phyloP scores from a whole-genome alignment of 2,888 invertebrate genomes.

The Ellobium chinense region DNA sequence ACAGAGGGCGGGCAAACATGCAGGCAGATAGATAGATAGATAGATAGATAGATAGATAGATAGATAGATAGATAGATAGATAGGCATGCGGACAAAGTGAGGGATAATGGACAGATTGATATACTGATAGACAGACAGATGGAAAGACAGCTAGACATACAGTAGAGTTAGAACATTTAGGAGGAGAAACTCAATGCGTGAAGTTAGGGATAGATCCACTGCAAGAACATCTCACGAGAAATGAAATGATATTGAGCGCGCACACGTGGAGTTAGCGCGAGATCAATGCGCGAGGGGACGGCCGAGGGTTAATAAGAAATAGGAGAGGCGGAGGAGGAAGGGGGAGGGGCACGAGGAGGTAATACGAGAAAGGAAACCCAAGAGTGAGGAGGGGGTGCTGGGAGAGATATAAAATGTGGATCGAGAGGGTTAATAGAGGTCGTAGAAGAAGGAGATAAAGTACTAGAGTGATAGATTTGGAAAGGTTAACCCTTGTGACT shows the following conservation, averaged over 20 bases:
- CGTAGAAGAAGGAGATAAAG: no score
- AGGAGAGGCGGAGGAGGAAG: neutral
- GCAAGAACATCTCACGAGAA: neutral
- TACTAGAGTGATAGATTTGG: no score
- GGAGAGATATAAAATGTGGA: no score
- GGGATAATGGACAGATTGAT: neutral
- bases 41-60: neutral
- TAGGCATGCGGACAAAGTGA: neutral
- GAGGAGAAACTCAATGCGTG: neutral
- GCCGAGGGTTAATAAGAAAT: neutral
- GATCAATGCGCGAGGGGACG: neutral
- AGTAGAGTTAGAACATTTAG: no score
- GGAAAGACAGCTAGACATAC: no score
- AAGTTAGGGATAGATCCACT: neutral
- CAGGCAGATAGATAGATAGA: neutral
- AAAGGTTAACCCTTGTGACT: no score
- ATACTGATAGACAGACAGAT: neutral
- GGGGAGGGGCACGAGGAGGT: neutral
- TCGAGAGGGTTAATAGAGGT: no score
- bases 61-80: neutral
- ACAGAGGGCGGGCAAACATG: neutral
- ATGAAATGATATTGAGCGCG: constrained; percentile 5
- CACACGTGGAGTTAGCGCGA: neutral
- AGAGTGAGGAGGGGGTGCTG: constrained; percentile 7
- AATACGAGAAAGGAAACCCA: neutral